These are phyloP conservation scores for Orthonyx spaldingii DNA, from an alignment of 2,113 vertebrate species.

Conservation along the genomic window DNA sequence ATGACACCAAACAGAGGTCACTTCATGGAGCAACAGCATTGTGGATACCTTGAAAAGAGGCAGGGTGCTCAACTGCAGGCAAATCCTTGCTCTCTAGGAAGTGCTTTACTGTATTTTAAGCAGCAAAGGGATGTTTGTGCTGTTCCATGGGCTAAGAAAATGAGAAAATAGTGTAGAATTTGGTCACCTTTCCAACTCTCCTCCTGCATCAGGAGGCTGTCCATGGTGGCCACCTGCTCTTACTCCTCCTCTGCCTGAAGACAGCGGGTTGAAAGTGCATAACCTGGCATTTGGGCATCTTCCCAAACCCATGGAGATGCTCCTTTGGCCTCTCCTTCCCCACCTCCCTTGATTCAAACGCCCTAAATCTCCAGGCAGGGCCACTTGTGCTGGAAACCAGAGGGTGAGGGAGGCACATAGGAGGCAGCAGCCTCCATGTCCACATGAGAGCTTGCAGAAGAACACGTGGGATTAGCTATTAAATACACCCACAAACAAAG, in stretches of 20 bases:
- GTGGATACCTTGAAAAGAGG: neutral
- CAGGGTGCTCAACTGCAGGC: neutral
- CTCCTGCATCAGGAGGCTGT: neutral
- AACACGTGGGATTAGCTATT: neutral
- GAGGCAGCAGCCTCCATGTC: neutral
- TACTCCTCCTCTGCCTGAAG: neutral
- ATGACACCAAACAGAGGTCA: neutral
- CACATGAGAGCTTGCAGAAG: fast-evolving
- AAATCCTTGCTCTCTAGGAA: neutral
- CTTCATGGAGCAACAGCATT: neutral
- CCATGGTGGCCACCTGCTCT: neutral
- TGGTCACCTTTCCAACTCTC: neutral
- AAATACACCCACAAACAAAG: neutral
- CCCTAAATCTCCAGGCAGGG: neutral
- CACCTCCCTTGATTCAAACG: neutral
- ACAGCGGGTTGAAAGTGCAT: neutral
- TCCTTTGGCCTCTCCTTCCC: neutral
- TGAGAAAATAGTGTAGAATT: neutral
- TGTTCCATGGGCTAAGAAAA: neutral
- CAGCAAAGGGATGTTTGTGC: neutral
- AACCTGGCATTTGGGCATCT: neutral
- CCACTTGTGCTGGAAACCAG: fast-evolving
- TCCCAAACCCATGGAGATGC: neutral
- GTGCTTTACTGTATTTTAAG: neutral
- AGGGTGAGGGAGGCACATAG: neutral